Conservation (phyloP, 1,140 invertebrate genomes). For the Magallana gigas region DNA sequence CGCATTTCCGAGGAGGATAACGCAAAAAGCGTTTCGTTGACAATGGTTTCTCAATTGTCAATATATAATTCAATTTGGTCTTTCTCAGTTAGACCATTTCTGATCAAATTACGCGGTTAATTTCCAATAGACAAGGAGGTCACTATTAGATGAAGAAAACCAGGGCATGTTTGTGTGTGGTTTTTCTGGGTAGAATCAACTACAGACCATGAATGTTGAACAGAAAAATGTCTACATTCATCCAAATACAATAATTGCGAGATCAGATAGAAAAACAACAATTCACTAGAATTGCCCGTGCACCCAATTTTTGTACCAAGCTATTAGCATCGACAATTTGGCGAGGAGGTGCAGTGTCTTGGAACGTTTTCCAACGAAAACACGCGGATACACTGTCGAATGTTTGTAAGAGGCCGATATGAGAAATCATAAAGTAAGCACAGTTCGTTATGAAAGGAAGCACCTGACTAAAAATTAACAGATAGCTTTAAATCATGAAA, state of each 20-base stretch:
- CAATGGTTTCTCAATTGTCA: slow-evolving; percentile 2
- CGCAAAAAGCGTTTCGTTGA: neutral
- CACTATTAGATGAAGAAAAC: neutral
- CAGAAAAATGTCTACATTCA: no score
- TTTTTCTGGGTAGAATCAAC: neutral
- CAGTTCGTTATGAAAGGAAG: neutral
- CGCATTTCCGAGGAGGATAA: neutral
- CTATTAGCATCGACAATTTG: neutral
- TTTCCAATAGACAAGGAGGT: neutral
- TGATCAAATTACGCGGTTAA: slow-evolving; percentile 14
- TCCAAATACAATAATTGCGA: no score
- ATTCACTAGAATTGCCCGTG: no score
- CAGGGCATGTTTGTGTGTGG: neutral
- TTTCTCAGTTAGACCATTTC: neutral
- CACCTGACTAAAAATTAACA: neutral
- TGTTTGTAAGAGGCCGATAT: neutral
- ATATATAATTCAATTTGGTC: neutral
- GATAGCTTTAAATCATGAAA: neutral
- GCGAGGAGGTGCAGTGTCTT: neutral
- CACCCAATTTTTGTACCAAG: neutral
- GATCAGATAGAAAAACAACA: no score
- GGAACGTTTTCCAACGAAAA: neutral
- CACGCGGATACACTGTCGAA: neutral
- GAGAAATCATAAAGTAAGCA: neutral
- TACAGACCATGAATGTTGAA: no score